phyloP scores from a whole-genome alignment of 2,888 invertebrate species.

The Eupeodes luniger region DNA sequence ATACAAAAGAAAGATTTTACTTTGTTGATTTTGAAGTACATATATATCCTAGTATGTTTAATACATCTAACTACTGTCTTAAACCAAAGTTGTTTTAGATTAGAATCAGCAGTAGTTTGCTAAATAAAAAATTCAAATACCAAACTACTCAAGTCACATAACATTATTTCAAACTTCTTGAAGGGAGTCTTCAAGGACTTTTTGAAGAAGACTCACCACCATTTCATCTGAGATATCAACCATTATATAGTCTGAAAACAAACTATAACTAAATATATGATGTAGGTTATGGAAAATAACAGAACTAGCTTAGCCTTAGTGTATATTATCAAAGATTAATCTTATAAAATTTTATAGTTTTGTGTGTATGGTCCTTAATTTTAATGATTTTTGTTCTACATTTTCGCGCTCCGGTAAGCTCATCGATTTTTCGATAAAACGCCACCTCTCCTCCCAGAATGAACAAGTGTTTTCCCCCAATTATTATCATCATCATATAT shows the following conservation, averaged over 20 bases:
- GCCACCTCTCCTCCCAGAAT: neutral
- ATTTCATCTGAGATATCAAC: neutral
- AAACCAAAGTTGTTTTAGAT: slow-evolving; percentile 11
- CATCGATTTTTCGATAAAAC: slow-evolving; percentile 66
- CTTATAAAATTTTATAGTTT: slow-evolving; percentile 22
- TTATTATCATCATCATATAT: slow-evolving; percentile 19
- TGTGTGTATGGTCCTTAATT: slow-evolving; percentile 18
- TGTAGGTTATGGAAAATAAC: neutral
- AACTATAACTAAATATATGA: neutral
- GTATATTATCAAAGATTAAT: neutral
- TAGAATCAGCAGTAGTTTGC: slow-evolving; percentile 23
- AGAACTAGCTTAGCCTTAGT: neutral
- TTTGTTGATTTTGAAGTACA: neutral
- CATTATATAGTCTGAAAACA: neutral
- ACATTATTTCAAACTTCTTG: neutral
- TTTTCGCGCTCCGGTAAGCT: slow-evolving; percentile 19
- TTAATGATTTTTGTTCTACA: slow-evolving; percentile 53
- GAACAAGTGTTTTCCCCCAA: neutral
- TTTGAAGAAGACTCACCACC: neutral
- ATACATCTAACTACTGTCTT: neutral
- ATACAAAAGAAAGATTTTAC: neutral
- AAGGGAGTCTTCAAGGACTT: neutral
- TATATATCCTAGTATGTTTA: too few species aligned
- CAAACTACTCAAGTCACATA: neutral
- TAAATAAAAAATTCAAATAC: neutral